Evolutionary conservation across 2,888 invertebrate genomes (phyloP), one percentile per base, ranked within the genome.

Genomic region (Horisme vitalbata): DNA sequence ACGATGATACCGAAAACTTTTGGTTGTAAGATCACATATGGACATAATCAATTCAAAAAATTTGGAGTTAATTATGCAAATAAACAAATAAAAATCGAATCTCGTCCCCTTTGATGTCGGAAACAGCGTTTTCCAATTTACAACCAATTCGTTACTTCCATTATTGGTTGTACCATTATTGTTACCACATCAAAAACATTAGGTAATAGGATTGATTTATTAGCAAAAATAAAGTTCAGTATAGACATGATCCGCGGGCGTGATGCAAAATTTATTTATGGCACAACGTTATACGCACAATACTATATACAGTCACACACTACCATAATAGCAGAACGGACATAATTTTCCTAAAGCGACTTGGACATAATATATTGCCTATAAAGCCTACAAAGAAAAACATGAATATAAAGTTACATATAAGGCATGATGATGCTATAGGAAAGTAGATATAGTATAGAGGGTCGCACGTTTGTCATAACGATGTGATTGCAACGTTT

Each of bases 401-500:
- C 7, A 14, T 32, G 6, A 18, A 26, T 33, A 20, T 21, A 34
- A 38, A 44, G 11, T 13, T 15, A 12, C 20, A 23, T 28, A 30
- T 4, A 37, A 20, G 26, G 20, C 9, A 9, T 15, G 8, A 13
- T 13, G 13, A 28, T 27, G 9, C 14, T 34, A 27, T 28, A 38
- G 15, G 27, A 10, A 28, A 8, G 28, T 27, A 38, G 14, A n/a
- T n/a, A n/a, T n/a, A n/a, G 10, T 10, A 8, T 20, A 37, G 33
- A 35, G 36, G 39, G 44, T 34, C 44, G 5, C 38, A 44, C 35
- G 49, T 27, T 43, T 35, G 38, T 34, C 28, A 58, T 58, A 62
- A 63, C 55, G 65, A 60, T 55, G 61, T 63, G 59, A 63, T 64
- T 65, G 60, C 51, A 59, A 49, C 26, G 59, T 63, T 71, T 74